Percentiles rank a stretch among this genome's conserved stretches.
phyloP scores from a whole-genome alignment of 53 echinoderm and acorn worm genomes.

The Luidia sarsii region DNA sequence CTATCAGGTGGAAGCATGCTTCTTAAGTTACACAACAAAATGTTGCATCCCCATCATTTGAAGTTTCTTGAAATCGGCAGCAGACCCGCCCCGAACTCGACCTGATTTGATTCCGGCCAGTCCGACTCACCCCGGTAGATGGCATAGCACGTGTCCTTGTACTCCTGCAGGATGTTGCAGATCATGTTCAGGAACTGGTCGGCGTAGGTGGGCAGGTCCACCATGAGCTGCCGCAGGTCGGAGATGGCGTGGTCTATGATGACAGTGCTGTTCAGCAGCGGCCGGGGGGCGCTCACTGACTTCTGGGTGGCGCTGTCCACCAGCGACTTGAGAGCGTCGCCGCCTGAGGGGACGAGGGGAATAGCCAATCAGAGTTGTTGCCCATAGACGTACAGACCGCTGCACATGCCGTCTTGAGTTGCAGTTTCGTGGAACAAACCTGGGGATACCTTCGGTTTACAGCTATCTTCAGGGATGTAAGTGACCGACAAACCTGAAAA shows the following conservation, averaged over 20 bases:
- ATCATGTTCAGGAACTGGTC: conserved; percentile 97
- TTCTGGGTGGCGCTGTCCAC: conserved; percentile 83
- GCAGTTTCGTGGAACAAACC: no score
- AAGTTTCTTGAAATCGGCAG: no score
- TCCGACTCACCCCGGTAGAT: conserved; percentile 98
- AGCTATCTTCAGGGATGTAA: no score
- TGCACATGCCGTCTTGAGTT: no score
- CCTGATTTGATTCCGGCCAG: background rate
- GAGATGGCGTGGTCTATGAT: conserved; percentile 88
- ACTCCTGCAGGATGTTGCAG: conserved; percentile 90
- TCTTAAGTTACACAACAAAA: no score
- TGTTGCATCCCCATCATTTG: no score
- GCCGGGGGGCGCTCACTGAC: conserved; percentile 78
- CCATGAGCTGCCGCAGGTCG: conserved; percentile 84
- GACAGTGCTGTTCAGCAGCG: conserved; percentile 79
- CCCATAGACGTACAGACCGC: no score
- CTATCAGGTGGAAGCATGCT: no score
- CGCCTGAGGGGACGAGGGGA: background rate
- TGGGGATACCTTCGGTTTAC: no score
- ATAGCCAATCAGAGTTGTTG: no score
- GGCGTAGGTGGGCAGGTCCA: conserved; percentile 86
- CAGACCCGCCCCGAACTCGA: background rate
- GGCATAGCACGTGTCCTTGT: conserved; percentile 94
- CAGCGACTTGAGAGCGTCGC: conserved; percentile 73
- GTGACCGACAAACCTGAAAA: no score